Conservation (phyloP, 2,113 vertebrate species). For the Fulmarus glacialis region DNA sequence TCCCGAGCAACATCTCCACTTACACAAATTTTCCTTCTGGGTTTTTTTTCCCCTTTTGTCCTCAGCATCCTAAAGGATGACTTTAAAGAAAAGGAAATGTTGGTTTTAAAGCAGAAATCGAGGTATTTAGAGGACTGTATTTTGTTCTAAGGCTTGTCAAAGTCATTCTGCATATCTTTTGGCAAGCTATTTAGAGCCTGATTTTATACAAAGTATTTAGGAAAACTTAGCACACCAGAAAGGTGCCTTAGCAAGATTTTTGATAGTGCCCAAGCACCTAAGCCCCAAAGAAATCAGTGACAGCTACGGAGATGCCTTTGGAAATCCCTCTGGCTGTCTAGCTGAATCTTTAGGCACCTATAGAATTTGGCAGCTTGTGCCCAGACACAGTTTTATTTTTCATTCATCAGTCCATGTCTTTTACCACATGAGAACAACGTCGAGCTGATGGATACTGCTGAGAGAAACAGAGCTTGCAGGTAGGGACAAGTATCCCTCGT, state of each 20-base stretch:
- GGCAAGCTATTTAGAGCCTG: not conserved
- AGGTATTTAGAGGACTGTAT: not conserved
- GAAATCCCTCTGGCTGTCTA: not conserved
- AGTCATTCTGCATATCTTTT: not conserved
- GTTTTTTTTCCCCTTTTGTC: not conserved
- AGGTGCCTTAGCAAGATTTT: not conserved
- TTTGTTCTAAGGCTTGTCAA: not conserved
- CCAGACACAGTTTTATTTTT: not conserved
- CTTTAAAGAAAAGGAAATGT: not conserved
- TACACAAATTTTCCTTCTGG: not conserved
- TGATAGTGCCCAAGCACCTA: not conserved
- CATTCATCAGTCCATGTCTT: constrained; percentile 23
- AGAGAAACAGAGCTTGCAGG: constrained; percentile 16
- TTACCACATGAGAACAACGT: not conserved
- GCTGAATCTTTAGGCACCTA: not conserved
- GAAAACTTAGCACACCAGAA: not conserved
- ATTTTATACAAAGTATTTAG: not conserved
- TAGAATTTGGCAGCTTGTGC: not conserved
- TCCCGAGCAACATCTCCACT: not conserved
- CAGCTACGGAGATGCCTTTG: not conserved
- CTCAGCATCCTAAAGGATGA: not conserved
- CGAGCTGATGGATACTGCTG: not conserved
- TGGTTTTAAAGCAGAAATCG: not conserved
- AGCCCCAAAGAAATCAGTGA: not conserved
- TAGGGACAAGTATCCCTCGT: not conserved